Conservation (phyloP, 2,888 invertebrate genomes). For the Zygaena filipendulae region DNA sequence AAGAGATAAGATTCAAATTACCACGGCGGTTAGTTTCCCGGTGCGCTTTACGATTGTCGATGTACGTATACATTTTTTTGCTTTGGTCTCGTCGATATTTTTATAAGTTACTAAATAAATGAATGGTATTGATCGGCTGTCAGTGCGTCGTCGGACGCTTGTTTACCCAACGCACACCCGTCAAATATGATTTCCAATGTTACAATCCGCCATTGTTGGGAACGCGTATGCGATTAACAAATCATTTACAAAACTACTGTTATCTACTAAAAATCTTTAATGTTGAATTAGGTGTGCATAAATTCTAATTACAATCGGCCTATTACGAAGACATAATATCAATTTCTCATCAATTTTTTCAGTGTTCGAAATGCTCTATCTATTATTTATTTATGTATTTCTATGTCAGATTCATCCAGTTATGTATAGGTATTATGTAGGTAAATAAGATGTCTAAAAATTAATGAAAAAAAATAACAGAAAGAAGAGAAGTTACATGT, state of each 20-base stretch:
- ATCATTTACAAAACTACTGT: constrained; percentile 24
- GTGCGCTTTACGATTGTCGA: neutral
- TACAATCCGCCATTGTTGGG: constrained; percentile 34
- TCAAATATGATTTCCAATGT: constrained; percentile 23
- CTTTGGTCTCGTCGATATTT: constrained; percentile 34
- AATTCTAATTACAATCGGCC: neutral
- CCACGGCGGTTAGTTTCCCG: no score
- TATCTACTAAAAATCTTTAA: constrained; percentile 6
- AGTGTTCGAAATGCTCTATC: no score
- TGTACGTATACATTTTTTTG: constrained; percentile 20
- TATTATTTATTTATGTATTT: no score
- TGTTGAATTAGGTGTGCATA: neutral
- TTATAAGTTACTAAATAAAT: constrained; percentile 61
- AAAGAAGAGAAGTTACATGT: no score
- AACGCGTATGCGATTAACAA: constrained; percentile 26
- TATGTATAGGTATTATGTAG: no score
- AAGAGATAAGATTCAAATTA: constrained; percentile 26
- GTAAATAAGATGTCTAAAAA: no score
- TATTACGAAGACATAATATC: no score
- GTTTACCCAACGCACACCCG: constrained; percentile 43
- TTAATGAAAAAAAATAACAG: no score
- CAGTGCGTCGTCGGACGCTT: constrained; percentile 31
- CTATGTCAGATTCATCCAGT: no score
- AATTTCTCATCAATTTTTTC: no score
- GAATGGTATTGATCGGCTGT: constrained; percentile 54